Evolutionary conservation across 2,888 invertebrate species (phyloP), one percentile per base, ranked within the genome.

Genomic region (Drosophila demipolita): DNA sequence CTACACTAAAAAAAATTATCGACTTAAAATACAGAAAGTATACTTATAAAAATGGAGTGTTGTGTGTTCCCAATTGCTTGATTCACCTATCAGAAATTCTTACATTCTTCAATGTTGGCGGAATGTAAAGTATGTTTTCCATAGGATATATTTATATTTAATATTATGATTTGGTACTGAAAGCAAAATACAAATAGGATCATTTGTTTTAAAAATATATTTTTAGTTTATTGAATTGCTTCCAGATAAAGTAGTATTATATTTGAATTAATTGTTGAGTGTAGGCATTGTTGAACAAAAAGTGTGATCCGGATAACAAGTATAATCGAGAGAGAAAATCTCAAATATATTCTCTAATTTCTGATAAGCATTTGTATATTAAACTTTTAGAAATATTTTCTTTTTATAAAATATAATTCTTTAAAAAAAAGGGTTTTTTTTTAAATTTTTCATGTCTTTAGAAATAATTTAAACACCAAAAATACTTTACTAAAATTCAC

Each of bases 401-500:
- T n/a, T 9, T 17, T n/a, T 40, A n/a, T 9, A 9, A 40, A 9
- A 40, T 9, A 17, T 17, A 17, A 7, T 15, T 1, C 15, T 36
- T 26, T 26, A 26, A 3, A 26, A 26, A 26, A 26, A 26, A 26
- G 5, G 7, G 2, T 7, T 20, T 11, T n/a, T 20, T 42, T 42
- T 12, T 7, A 3, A 1, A 3, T 9, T 42, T 42, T 45, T 20
- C 6, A 0, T 7, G 7, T 3, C 2, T 11, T 40, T n/a, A 11
- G 2, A 20, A 12, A 12, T 20, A 6, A 42, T 7, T 42, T 20
- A 0, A 42, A 12, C 20, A 1, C 0, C 20, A 12, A 42, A 42
- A 20, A 20, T 6, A 1, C 1, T 7, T 12, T 12, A 12, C 12
- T 3, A 0, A 3, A 1, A 20, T 20, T 20, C 1, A 9, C 7